A percentile compares a stretch with the other conserved stretches of the same genome.
These are phyloP conservation scores for Ophion obscuratus DNA, from an alignment of 2,888 invertebrate genomes.

Conservation along the genomic window DNA sequence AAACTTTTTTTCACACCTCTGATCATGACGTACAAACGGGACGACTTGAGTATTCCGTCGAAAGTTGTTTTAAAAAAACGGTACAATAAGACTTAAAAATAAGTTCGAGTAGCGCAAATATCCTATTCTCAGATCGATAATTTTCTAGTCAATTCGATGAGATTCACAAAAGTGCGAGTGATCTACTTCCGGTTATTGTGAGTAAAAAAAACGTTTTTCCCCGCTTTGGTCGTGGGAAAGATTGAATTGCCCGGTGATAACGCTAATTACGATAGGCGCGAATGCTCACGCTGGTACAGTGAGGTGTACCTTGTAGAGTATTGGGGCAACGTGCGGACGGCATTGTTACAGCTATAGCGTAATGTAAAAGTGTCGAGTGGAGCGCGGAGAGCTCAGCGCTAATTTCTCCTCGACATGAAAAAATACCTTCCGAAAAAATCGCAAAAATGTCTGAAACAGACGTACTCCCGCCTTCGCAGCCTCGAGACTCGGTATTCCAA, in stretches of 20 bases:
- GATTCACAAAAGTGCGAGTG: conserved; percentile 15
- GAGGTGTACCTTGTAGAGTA: conserved; percentile 12
- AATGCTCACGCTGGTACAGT: not conserved
- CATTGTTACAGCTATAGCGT: conserved; percentile 2
- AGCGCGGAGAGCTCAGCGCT: conserved; percentile 13
- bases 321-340: conserved; percentile 14
- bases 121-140: not conserved
- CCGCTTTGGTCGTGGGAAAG: not conserved
- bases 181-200: not conserved
- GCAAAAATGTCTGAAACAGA: not conserved
- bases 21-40: not conserved
- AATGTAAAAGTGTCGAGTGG: not conserved
- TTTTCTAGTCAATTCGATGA: not conserved
- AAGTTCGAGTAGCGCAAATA: not conserved
- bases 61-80: not conserved
- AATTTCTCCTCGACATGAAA: conserved; percentile 1
- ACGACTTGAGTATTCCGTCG: not conserved
- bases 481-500: not conserved
- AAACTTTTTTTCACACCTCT: not conserved
- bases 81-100: not conserved
- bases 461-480: not conserved
- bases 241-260: not conserved
- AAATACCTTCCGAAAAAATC: not conserved
- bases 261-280: not conserved
- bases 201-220: not conserved